Percentiles rank a stretch among this genome's conserved stretches.
Conservation (phyloP, 2,113 vertebrate genomes). For the Elanus axillaris region DNA sequence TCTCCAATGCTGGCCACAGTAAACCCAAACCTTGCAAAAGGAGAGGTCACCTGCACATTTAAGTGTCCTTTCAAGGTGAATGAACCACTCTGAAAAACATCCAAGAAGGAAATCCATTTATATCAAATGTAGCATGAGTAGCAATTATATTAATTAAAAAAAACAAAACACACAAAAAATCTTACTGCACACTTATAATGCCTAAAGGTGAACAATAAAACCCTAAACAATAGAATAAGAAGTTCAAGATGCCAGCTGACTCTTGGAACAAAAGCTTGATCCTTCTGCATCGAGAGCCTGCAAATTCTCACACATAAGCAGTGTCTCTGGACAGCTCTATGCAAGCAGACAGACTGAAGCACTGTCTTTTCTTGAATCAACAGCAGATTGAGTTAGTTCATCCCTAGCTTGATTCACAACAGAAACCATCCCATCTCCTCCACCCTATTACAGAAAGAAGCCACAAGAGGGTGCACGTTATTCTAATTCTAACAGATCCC, state of each 20-base stretch:
- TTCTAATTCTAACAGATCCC: background rate
- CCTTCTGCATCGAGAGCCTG: background rate
- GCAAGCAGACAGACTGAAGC: background rate
- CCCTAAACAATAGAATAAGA: background rate
- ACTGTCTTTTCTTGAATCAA: background rate
- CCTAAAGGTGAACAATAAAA: background rate
- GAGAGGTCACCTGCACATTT: background rate
- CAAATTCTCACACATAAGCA: background rate
- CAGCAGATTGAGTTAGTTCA: background rate
- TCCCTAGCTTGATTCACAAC: background rate
- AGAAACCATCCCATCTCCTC: background rate
- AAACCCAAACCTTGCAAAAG: conserved; percentile 75
- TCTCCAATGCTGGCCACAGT: conserved; percentile 71
- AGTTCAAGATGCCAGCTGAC: background rate
- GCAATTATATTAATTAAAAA: background rate
- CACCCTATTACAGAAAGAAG: background rate
- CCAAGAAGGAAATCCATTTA: background rate
- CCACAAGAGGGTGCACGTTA: background rate
- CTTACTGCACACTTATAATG: no score
- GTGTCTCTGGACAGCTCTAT: background rate
- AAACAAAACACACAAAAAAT: no score
- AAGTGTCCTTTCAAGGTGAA: background rate
- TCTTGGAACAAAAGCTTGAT: background rate
- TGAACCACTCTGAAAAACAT: conserved; percentile 21
- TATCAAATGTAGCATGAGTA: background rate